Conservation (phyloP, 2,113 vertebrate species). For the Dicrurus megarhynchus region DNA sequence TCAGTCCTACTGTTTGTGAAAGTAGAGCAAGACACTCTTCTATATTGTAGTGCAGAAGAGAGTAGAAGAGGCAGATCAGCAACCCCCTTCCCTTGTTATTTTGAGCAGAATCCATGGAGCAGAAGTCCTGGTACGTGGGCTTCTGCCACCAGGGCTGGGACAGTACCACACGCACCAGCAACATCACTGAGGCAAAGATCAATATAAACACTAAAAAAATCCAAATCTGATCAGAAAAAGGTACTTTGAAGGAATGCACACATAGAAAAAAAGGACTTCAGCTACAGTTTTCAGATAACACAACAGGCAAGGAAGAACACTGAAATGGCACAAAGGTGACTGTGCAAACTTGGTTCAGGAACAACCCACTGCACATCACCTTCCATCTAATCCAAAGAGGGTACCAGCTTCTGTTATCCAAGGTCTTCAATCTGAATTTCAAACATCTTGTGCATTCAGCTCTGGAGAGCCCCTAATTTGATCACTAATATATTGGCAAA, state of each 20-base stretch:
- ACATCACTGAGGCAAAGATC: not conserved
- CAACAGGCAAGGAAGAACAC: not conserved
- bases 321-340: not conserved
- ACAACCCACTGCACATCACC: not conserved
- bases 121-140: rapidly evolving
- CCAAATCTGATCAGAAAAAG: not conserved
- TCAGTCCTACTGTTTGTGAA: not conserved
- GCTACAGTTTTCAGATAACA: not conserved
- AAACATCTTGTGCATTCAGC: not conserved
- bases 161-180: not conserved
- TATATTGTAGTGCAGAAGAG: not conserved
- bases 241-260: not conserved
- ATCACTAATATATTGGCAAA: not conserved
- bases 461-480: not conserved
- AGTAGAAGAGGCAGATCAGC: not conserved
- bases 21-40: not conserved
- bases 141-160: not conserved
- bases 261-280: not conserved
- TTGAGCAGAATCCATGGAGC: not conserved
- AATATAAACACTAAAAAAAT: not conserved
- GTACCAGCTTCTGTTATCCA: not conserved
- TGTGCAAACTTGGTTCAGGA: not conserved
- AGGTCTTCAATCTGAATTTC: not conserved
- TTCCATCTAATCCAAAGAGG: not conserved
- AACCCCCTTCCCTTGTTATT: not conserved